Base-by-base conservation (phyloP, 2,888 invertebrate genomes). In the Leptogaster cylindrica region DNA sequence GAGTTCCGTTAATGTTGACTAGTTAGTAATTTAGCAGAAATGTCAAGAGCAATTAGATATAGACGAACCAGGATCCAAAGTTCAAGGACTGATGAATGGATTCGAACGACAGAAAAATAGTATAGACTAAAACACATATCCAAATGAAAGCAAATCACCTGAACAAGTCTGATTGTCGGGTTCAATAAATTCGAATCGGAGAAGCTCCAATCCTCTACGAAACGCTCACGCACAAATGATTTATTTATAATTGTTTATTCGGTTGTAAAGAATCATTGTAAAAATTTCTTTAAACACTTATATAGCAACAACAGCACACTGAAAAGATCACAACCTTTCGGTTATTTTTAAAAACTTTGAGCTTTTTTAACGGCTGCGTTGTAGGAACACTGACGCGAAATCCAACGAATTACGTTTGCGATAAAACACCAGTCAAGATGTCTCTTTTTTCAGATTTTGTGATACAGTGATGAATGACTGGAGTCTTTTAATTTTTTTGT, bases 331-430 rank as follows among this genome's bases (percentile, higher is more conserved):
- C 16, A 52, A 52, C 52, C 52, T 52, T 16, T 31, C 7, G 31
- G 52, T 27, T 52, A 52, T 52, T 52, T 52, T 52, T 52, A 52
- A 52, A 33, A 52, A 18, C 33, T 33, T 52, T 33, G 25, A 52
- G 31, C 52, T 52, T 52, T 52, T n/a, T 31, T 14, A 52, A 31
- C 52, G 52, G 52, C 31, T 16, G 5, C 16, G 16, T n/a, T 7
- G 16, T 52, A 31, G n/a, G 31, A 52, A 12, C 12, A 4, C 12
- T 36, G 14, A 36, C 12, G n/a, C 12, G 10, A 36, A 36, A 10
- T 31, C 10, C 31, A 1, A 6, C 7, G 6, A 8, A 31, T 6
- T 1, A 1, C 10, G 31, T 31, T 8, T 31, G 31, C 31, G 31
- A 31, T 31, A 31, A 1, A 10, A 10, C 10, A 31, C 31, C 10